Percentiles rank a stretch among this genome's conserved stretches.
Evolutionary conservation across 2,888 invertebrate species (phyloP).

Genomic region (Panzeria rudis): DNA sequence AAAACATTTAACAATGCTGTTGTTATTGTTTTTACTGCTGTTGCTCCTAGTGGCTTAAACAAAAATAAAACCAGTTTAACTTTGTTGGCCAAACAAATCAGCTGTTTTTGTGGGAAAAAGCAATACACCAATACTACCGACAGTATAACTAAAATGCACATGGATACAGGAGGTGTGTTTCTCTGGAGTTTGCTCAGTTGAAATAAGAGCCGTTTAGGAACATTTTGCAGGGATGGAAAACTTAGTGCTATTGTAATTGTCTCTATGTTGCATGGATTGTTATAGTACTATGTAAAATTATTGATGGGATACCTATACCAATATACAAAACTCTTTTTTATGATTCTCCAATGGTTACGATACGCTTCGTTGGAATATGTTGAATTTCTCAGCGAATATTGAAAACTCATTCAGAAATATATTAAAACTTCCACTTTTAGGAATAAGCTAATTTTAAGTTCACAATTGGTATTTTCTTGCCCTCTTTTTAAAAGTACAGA

Average conservation of each 20-base stretch:
- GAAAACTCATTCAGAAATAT: no score
- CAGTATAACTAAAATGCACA: constrained; percentile 10
- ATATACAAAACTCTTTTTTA: no score
- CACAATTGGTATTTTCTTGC: no score
- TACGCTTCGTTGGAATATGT: no score
- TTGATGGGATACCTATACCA: no score
- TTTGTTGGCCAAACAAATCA: constrained; percentile 75
- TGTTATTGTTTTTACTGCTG: constrained; percentile 51
- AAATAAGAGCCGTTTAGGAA: background rate
- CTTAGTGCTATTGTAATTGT: background rate
- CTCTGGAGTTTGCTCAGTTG: constrained; percentile 55
- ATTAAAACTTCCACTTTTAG: no score
- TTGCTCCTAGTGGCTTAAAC: background rate
- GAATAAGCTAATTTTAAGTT: no score
- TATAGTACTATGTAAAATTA: no score
- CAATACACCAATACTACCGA: background rate
- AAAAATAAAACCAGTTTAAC: constrained; percentile 64
- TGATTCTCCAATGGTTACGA: no score
- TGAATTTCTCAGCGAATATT: no score
- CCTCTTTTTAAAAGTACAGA: no score
- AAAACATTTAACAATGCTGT: constrained; percentile 36
- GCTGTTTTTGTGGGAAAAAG: constrained; percentile 72
- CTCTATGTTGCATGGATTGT: no score
- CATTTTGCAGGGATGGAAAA: background rate
- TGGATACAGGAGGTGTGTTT: constrained; percentile 68